phyloP scores from a whole-genome alignment of 2,888 invertebrate species.

The Drosophila macrospina region DNA sequence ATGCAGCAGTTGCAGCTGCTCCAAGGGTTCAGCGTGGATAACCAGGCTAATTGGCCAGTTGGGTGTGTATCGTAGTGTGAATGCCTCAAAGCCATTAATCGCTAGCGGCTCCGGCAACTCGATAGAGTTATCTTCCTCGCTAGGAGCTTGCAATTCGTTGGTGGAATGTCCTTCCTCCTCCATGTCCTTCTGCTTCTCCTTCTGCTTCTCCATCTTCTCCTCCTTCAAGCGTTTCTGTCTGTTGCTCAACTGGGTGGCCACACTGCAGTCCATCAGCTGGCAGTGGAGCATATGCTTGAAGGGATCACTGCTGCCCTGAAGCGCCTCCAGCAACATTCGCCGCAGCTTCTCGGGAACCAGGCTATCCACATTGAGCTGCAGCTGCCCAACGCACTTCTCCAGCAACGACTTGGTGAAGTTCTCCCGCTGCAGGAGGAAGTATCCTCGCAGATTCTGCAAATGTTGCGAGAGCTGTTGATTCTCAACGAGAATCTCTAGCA shows the following conservation, averaged over 20 bases:
- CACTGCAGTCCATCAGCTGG: slow-evolving; percentile 47
- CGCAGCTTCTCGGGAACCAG: slow-evolving; percentile 46
- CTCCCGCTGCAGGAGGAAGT: slow-evolving; percentile 50
- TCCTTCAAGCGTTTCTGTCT: not conserved
- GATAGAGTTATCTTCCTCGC: not conserved
- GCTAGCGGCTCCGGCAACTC: slow-evolving; percentile 9
- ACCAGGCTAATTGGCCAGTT: slow-evolving; percentile 65
- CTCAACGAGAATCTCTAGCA: slow-evolving; percentile 41
- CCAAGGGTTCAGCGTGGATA: slow-evolving; percentile 41
- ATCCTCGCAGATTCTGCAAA: slow-evolving; percentile 44
- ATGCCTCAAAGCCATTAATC: slow-evolving; percentile 52
- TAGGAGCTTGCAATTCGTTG: not conserved
- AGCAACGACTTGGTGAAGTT: slow-evolving; percentile 39
- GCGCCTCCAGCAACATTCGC: slow-evolving; percentile 13
- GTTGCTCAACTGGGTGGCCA: slow-evolving; percentile 43
- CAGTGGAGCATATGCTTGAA: slow-evolving; percentile 47
- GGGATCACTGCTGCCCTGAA: slow-evolving; percentile 42
- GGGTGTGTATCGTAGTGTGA: slow-evolving; percentile 48
- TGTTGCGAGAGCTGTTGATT: slow-evolving; percentile 45
- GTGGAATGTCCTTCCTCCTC: not conserved
- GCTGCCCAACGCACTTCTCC: slow-evolving; percentile 11
- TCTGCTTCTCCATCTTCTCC: not conserved
- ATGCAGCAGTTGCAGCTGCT: slow-evolving; percentile 60
- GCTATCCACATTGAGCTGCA: slow-evolving; percentile 33
- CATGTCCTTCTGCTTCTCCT: not conserved